Evolutionary conservation across 2,113 vertebrate genomes (phyloP).

Genomic region (Blennius ocellaris): DNA sequence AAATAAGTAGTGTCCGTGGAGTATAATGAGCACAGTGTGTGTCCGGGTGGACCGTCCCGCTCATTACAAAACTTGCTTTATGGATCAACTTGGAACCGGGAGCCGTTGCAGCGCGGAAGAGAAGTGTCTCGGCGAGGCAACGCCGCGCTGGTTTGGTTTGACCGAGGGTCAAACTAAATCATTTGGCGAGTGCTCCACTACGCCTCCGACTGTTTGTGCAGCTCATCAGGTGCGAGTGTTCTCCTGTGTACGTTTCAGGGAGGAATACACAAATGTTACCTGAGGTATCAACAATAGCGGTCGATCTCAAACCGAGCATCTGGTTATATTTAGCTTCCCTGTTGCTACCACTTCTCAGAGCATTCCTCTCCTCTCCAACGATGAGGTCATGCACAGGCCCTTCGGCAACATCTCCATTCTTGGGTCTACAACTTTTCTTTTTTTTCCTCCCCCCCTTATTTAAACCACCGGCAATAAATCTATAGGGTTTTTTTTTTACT

Average conservation of each 20-base stretch:
- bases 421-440: constrained; percentile 45
- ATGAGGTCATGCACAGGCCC: constrained; percentile 44
- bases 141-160: not conserved
- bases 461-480: constrained; percentile 14
- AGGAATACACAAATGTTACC: constrained; percentile 29
- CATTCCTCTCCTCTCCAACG: constrained; percentile 34
- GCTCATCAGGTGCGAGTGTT: not conserved
- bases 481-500: constrained; percentile 14
- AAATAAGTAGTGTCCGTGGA: not conserved
- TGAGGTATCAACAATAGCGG: constrained; percentile 35
- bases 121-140: constrained; percentile 5
- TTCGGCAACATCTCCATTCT: constrained; percentile 17
- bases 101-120: not conserved
- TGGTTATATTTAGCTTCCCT: constrained; percentile 63
- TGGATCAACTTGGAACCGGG: constrained; percentile 7
- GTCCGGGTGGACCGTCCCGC: not conserved
- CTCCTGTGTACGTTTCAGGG: not conserved
- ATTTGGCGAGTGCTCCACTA: not conserved
- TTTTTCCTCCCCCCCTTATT: too few species aligned
- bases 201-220: not conserved
- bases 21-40: not conserved
- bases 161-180: not conserved
- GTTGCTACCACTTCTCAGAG: constrained; percentile 48
- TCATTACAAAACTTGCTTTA: constrained; percentile 2
- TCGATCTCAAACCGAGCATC: constrained; percentile 38